Percentiles rank a stretch among this genome's conserved stretches.
Conservation (phyloP, 2,797 vertebrate species). For the Periophthalmus magnuspinnatus region DNA sequence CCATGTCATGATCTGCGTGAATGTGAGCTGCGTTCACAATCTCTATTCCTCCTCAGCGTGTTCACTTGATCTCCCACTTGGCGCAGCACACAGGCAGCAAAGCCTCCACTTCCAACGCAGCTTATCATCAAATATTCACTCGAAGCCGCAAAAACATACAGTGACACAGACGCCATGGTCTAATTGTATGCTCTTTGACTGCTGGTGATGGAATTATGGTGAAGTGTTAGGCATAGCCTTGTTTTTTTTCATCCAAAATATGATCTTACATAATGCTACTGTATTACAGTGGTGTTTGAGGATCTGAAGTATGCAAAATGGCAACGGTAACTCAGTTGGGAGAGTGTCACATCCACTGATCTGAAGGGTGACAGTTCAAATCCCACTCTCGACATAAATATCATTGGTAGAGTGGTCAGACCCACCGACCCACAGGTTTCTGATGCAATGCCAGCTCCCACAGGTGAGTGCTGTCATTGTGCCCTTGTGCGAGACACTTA, state of each 20-base stretch:
- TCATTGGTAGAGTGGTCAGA: no score
- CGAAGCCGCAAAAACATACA: constrained; percentile 57
- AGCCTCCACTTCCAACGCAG: constrained; percentile 47
- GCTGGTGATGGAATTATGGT: constrained; percentile 10
- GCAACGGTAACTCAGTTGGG: no score
- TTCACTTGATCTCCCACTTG: constrained; percentile 70
- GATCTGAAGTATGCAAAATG: no score
- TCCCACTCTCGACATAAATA: no score
- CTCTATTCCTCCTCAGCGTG: constrained; percentile 60
- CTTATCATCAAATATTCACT: constrained; percentile 59
- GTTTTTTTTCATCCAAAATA: background rate
- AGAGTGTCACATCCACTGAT: no score
- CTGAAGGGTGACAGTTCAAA: no score
- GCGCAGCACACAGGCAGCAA: constrained; percentile 50
- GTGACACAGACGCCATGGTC: constrained; percentile 40
- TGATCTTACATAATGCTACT: constrained; percentile 9
- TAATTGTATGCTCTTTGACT: constrained; percentile 12
- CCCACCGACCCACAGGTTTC: no score
- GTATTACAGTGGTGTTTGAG: no score
- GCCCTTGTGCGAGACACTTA: no score
- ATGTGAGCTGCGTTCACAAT: constrained; percentile 68
- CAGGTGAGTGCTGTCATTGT: no score
- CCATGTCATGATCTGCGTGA: constrained; percentile 72
- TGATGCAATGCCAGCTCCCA: no score
- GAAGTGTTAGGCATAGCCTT: background rate